These are phyloP conservation scores for Melanerpes aurifrons DNA, from an alignment of 2,113 vertebrate species.

Conservation along the genomic window DNA sequence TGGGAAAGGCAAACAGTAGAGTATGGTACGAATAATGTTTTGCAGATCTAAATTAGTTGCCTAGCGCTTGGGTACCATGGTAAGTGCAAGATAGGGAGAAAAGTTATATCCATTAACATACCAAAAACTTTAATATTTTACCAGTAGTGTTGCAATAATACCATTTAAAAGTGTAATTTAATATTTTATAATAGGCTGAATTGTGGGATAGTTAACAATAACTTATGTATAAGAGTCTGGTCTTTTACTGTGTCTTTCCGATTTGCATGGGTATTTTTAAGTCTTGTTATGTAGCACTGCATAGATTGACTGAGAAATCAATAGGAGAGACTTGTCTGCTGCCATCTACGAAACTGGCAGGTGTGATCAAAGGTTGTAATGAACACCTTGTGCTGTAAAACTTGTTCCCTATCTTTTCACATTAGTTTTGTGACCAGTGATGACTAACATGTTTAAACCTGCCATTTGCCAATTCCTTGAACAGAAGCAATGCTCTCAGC, in stretches of 20 bases:
- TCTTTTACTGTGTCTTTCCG: not conserved
- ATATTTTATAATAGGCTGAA: slow-evolving; percentile 21
- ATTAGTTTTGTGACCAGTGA: not conserved
- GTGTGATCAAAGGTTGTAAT: not conserved
- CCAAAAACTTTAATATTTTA: slow-evolving; percentile 29
- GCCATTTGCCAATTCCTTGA: not conserved
- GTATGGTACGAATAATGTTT: not conserved
- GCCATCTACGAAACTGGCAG: not conserved
- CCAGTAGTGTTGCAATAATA: not conserved
- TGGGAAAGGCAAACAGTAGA: slow-evolving; percentile 22
- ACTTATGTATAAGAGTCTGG: not conserved
- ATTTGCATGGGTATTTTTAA: not conserved
- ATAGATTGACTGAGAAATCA: slow-evolving; percentile 15
- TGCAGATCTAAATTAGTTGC: slow-evolving; percentile 32
- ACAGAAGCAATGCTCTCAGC: not conserved
- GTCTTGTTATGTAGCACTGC: not conserved
- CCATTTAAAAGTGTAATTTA: slow-evolving; percentile 10
- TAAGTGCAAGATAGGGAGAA: slow-evolving; percentile 22
- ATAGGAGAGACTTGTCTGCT: not conserved
- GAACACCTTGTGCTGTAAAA: not conserved
- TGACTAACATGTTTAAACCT: not conserved
- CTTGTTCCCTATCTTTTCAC: not conserved
- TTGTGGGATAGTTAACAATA: slow-evolving; percentile 4
- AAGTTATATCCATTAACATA: slow-evolving; percentile 1
- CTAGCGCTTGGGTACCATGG: not conserved